Conservation (phyloP, 1,140 invertebrate species). For the Drosophila sp. region DNA sequence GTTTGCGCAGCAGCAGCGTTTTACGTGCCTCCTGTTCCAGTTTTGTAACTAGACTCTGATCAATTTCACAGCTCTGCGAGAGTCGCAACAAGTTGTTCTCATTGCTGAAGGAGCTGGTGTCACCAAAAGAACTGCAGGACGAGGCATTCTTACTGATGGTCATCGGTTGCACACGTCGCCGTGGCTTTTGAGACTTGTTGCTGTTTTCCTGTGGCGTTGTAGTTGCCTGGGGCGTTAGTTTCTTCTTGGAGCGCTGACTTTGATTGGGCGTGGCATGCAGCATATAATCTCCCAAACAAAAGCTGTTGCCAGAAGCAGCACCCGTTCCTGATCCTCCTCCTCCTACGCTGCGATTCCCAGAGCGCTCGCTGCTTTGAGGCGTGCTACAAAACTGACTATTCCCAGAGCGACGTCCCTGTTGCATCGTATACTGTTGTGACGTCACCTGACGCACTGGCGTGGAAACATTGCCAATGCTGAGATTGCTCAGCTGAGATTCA, state of each 20-base stretch:
- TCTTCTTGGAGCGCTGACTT: constrained; percentile 62
- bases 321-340: constrained; percentile 39
- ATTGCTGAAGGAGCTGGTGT: constrained; percentile 76
- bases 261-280: constrained; percentile 55
- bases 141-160: constrained; percentile 70
- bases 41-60: constrained; percentile 64
- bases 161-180: constrained; percentile 75
- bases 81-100: constrained; percentile 78
- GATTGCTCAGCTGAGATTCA: constrained; percentile 38
- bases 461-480: constrained; percentile 20
- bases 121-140: constrained; percentile 59
- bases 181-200: constrained; percentile 57
- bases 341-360: constrained; percentile 38
- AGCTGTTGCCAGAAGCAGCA: constrained; percentile 34
- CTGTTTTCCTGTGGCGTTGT: background rate
- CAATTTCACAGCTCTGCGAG: constrained; percentile 66
- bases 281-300: constrained; percentile 77
- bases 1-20: constrained; percentile 52
- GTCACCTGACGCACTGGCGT: constrained; percentile 33
- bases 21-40: constrained; percentile 71
- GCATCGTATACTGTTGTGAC: constrained; percentile 16
- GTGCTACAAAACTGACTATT: constrained; percentile 53
- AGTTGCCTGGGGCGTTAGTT: constrained; percentile 55
- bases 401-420: constrained; percentile 38
- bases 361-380: constrained; percentile 48